These are phyloP conservation scores for Shinisaurus crocodilurus DNA, from an alignment of 2,113 vertebrate species.

Conservation along the genomic window DNA sequence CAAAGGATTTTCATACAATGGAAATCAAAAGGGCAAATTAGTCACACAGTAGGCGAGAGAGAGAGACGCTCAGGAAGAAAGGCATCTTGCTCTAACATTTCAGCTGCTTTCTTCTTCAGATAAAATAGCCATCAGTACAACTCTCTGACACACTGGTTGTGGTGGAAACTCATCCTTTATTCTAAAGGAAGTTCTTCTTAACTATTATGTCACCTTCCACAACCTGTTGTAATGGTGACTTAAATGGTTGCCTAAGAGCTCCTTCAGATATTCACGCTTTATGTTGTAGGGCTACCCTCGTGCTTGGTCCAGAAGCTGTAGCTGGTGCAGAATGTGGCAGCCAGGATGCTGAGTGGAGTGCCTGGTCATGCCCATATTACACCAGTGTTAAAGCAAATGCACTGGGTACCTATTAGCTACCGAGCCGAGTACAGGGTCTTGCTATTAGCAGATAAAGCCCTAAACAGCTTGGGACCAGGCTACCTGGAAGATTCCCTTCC, in stretches of 20 bases:
- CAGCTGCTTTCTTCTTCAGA: constrained; percentile 52
- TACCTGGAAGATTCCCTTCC: too few species aligned
- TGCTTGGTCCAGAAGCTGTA: too few species aligned
- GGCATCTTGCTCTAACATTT: constrained; percentile 35
- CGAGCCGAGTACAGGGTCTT: too few species aligned
- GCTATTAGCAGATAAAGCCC: too few species aligned
- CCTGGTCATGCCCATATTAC: too few species aligned
- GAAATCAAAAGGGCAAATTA: constrained; percentile 66
- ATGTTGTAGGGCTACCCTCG: too few species aligned
- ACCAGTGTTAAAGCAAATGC: too few species aligned
- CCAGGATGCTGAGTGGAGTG: too few species aligned
- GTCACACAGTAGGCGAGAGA: constrained; percentile 45
- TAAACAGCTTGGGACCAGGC: too few species aligned
- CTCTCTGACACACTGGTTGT: constrained; percentile 4
- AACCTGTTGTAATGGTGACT: constrained; percentile 16
- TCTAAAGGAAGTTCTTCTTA: constrained; percentile 41
- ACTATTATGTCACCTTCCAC: constrained; percentile 55
- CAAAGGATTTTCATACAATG: constrained; percentile 53
- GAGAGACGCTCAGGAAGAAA: constrained; percentile 40
- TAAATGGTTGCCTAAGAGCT: not conserved
- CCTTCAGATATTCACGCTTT: not conserved
- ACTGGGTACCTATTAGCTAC: too few species aligned
- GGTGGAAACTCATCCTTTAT: constrained; percentile 2
- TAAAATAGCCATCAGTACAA: constrained; percentile 60
- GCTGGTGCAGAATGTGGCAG: too few species aligned